Evolutionary conservation across 2,113 vertebrate species (phyloP), one percentile per base, ranked within the genome.

Genomic region (Nanorana parkeri): DNA sequence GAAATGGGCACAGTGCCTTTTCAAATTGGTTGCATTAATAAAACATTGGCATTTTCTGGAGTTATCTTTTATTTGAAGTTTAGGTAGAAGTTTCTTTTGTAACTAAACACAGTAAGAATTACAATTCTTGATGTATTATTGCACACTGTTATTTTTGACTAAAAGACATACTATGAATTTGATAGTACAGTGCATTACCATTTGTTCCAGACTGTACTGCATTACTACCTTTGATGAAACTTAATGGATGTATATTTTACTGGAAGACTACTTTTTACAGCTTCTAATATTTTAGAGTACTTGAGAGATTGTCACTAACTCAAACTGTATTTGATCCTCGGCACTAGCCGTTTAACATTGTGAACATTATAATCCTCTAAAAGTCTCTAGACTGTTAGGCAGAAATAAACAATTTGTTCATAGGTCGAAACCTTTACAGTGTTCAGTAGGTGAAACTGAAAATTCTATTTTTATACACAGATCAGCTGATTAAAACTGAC

Each of bases 281-380:
- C n/a, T 20, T 6, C 20, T 23, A 55, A 28, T 73, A 28, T 26
- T 55, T 29, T 55, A 61, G 73, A 71, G 47, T 71, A 71, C 68
- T 71, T 52, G 47, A 2, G 7, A 28, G 23, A 54, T 24, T 54
- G 23, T 54, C 21, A 54, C 68, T 71, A 23, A 71, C 17, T 71
- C 47, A 71, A 71, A 71, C 47, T 71, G 17, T 26, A 26, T 71
- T 16, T 55, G 51, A 71, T 41, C n/a, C 21, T 47, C 23, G 23
- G n/a, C 16, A 63, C n/a, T 63, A 61, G 28, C 28, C 20, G 24
- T 29, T 75, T 60, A 61, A 17, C 56, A 76, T 61, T 63, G 1
- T 41, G 20, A 17, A 76, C n/a, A 19, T 17, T 17, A 60, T 58
- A 75, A 58, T 32, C 41, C 32, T 20, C 4, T 71, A 52, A 54